Evolutionary conservation across 2,797 vertebrate species (phyloP).

Genomic region (Emydoidea blandingii): DNA sequence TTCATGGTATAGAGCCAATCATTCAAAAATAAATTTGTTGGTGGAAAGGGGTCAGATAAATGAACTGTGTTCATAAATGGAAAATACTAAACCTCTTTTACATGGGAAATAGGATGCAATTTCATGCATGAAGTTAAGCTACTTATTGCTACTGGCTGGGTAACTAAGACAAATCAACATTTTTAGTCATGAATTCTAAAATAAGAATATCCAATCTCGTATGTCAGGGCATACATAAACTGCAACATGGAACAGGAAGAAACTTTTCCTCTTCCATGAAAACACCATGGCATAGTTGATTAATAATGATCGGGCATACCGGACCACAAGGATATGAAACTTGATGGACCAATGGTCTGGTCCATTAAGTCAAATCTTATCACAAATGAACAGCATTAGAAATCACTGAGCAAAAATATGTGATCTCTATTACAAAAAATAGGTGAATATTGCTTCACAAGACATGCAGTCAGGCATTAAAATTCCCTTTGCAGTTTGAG

Average conservation of each 20-base stretch:
- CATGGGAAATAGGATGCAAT: background rate
- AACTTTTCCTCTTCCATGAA: background rate
- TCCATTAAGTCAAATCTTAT: background rate
- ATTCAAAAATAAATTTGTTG: background rate
- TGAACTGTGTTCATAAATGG: background rate
- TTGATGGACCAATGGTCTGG: rapidly evolving
- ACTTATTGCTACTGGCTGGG: background rate
- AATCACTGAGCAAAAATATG: background rate
- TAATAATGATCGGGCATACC: background rate
- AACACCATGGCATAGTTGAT: background rate
- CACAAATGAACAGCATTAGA: background rate
- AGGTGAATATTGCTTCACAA: rapidly evolving
- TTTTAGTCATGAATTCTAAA: background rate
- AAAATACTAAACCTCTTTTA: background rate
- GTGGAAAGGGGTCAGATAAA: background rate
- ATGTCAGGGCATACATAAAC: background rate
- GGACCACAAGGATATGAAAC: background rate
- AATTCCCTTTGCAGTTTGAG: background rate
- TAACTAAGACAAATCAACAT: background rate
- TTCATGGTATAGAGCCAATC: background rate
- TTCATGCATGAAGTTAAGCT: background rate
- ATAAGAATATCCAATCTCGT: background rate
- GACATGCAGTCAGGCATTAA: background rate
- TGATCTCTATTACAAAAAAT: background rate
- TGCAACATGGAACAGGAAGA: background rate